Base-by-base conservation (phyloP, 1,140 invertebrate species). In the Cyclina sinensis region DNA sequence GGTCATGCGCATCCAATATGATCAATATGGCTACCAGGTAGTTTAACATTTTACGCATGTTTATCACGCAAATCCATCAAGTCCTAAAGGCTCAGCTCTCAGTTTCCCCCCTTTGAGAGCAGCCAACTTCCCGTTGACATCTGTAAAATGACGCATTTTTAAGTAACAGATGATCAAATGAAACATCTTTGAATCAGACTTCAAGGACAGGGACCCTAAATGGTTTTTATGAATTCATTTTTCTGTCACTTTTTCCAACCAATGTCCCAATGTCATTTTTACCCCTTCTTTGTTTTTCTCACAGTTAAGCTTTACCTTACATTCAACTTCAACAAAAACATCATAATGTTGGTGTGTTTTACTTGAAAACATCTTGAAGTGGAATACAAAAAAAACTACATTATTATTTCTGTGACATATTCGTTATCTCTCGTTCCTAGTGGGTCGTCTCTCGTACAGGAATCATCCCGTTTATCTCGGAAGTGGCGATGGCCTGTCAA, bases 21-120 rank as follows among this genome's bases (percentile, higher is more conserved):
- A 78, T 78, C 74, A 78, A 78, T 78, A 78, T 78, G 74, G 74
- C 74, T 78, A 78, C 74, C 74, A 54, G 74, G 74, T 78, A 78
- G n/a, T 51, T 30, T 35, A 14, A 51, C 16, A 48, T 51, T 39
- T 51, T 32, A 51, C 46, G 74, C 74, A n/a, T 70, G 43, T 78
- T 54, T 78, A 54, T 51, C 74, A 78, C 74, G 74, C 74, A 74
- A 78, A 35, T 51, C 46, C 27, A 30, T 54, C 74, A 78, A 48
- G 54, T 57, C 27, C 35, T 78, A 51, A 54, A 78, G 43, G 21
- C 16, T 43, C 12, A 37, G 4, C n/a, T 74, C 39, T 78, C 43
- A 78, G 43, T 78, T 51, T 78, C 65, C 30, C 65, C 18, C 7
- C 24, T 27, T 1, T 24, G n/a, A 62, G 57, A 62, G 57, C 1